Evolutionary conservation across 2,113 vertebrate genomes (phyloP).

Genomic region (Mesoclemmys tuberculata): DNA sequence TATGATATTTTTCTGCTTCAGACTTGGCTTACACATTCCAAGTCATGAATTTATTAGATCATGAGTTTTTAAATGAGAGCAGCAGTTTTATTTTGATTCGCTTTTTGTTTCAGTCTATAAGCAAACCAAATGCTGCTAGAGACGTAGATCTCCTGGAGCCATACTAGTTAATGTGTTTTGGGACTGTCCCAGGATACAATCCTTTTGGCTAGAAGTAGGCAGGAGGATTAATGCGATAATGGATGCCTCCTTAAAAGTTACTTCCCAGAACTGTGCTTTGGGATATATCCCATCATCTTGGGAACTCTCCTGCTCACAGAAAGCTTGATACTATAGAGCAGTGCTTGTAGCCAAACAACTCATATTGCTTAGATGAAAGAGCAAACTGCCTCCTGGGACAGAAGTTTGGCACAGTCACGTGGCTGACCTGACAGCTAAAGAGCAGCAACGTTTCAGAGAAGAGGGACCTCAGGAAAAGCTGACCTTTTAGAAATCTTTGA

Average conservation of each 20-base stretch:
- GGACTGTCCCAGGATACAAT: background rate
- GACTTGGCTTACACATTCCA: background rate
- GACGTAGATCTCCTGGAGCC: background rate
- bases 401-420: background rate
- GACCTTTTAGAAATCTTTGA: background rate
- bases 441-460: background rate
- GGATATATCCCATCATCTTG: background rate
- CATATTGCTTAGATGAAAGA: background rate
- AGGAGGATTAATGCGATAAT: background rate
- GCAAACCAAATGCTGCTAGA: background rate
- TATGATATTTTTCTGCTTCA: background rate
- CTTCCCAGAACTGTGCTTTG: background rate
- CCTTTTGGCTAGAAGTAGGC: background rate
- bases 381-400: background rate
- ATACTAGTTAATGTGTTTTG: background rate
- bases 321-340: background rate
- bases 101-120: background rate
- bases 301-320: background rate
- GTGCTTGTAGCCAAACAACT: background rate
- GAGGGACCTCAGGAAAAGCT: background rate
- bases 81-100: background rate
- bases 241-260: background rate
- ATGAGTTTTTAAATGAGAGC: accelerated
- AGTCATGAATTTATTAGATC: background rate
- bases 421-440: background rate